These are phyloP conservation scores for Agrotis segetum DNA, from an alignment of 2,888 invertebrate genomes.

Conservation along the genomic window DNA sequence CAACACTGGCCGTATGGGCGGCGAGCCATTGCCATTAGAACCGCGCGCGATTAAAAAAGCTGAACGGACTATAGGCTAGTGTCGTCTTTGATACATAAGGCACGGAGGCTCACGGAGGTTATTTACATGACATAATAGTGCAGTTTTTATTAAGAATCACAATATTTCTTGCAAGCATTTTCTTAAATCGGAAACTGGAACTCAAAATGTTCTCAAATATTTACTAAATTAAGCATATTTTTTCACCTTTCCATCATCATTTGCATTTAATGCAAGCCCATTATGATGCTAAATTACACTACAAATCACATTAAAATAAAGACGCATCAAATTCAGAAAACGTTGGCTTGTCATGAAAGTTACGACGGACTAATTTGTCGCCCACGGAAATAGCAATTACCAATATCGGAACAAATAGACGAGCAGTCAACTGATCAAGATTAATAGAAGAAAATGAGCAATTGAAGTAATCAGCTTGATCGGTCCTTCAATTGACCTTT, in stretches of 20 bases:
- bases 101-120: not conserved
- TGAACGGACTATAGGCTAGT: constrained; percentile 18
- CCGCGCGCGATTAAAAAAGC: constrained; percentile 38
- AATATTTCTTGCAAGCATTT: not conserved
- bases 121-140: not conserved
- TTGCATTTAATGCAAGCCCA: too few species aligned
- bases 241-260: too few species aligned
- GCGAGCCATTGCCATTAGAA: constrained; percentile 51
- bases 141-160: not conserved
- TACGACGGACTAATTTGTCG: not conserved
- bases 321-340: not conserved
- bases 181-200: too few species aligned
- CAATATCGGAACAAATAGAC: constrained; percentile 18
- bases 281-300: too few species aligned
- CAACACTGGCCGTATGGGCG: constrained; percentile 61
- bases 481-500: not conserved
- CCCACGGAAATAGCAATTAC: constrained; percentile 35
- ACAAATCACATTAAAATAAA: too few species aligned
- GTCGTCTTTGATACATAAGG: not conserved
- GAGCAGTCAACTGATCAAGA: constrained; percentile 11
- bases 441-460: not conserved
- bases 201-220: too few species aligned
- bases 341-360: not conserved
- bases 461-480: constrained; percentile 7
- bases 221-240: too few species aligned